Base-by-base conservation (phyloP, 2,797 vertebrate genomes). In the Notolepis coatsorum region DNA sequence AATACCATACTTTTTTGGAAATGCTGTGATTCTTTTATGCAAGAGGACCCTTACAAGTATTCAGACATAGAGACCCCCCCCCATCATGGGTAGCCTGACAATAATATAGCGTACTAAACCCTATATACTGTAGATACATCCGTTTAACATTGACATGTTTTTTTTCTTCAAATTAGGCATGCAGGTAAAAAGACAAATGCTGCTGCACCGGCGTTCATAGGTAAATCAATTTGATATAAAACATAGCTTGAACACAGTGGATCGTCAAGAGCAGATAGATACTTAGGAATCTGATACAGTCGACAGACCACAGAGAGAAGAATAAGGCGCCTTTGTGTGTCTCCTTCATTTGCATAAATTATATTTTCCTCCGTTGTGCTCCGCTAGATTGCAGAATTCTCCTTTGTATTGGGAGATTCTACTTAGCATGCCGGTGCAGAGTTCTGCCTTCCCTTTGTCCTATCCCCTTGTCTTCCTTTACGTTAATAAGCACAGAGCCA, bases 281-380 rank as follows among this genome's bases (percentile, higher is more conserved):
- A 77, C 84, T 86, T 73, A 74, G 68, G 70, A 85, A 85, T 89
- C 80, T 84, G 77, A 90, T 86, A 85, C 61, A 79, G 79, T 68
- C 70, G 71, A 84, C 75, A 71, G 68, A 83, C 70, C 28, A 65
- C 81, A 66, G 78, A 81, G 81, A 81, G 81, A 88, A 91, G 84
- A 90, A 90, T 65, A 72, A 65, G 31, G 51, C 68, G 46, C 59
- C 84, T 90, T 91, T 90, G 87, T 88, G 82, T 84, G 73, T 85
- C 87, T 88, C 74, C 72, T 80, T 88, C 79, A 89, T 93, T 93
- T 91, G 86, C 88, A 92, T 93, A 86, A 86, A 92, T 91, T 88
- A 90, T 91, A 86, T 89, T 87, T 91, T 81, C 66, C 75, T 75
- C 80, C 86, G 82, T 86, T 88, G 80, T 89, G 74, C 77, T 79